Percentiles rank a stretch among this genome's conserved stretches.
Evolutionary conservation across 2,888 invertebrate species (phyloP).

Genomic region (Ophion slaviceki): DNA sequence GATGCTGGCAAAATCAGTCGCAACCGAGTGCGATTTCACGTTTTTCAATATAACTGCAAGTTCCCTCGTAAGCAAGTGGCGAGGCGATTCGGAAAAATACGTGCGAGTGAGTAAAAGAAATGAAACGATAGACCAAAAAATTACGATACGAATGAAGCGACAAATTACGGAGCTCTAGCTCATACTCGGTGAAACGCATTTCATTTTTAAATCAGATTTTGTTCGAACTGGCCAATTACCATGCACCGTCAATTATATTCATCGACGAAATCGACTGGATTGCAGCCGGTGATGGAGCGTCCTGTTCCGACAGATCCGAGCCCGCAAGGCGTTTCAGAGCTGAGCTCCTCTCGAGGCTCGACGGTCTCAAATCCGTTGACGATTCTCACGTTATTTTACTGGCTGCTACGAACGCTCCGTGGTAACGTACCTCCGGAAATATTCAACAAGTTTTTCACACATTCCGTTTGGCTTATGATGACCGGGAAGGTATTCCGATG

Average conservation of each 20-base stretch:
- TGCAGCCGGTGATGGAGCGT: conserved; percentile 85
- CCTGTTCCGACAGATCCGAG: conserved; percentile 84
- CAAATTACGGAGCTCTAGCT: not conserved
- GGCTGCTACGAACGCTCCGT: conserved; percentile 96
- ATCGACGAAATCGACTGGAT: conserved; percentile 96
- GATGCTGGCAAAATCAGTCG: conserved; percentile 94
- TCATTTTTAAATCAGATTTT: conserved; percentile 86
- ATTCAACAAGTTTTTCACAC: not conserved
- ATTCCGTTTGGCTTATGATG: not conserved
- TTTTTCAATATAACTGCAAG: conserved; percentile 97
- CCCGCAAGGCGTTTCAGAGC: conserved; percentile 92
- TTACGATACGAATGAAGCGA: not conserved
- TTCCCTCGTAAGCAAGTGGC: conserved; percentile 96
- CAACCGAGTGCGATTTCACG: conserved; percentile 91
- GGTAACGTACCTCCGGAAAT: conserved; percentile 85
- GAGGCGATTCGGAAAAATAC: conserved; percentile 97
- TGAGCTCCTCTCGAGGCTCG: conserved; percentile 94
- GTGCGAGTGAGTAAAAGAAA: conserved; percentile 87
- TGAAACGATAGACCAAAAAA: not conserved
- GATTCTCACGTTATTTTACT: conserved; percentile 90
- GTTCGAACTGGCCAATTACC: conserved; percentile 93
- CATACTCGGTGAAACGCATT: not conserved
- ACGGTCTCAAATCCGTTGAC: conserved; percentile 87
- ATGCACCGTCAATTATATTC: conserved; percentile 95
- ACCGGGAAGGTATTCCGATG: not conserved